Evolutionary conservation across 2,888 invertebrate species (phyloP).

Genomic region (Homarus gammarus): DNA sequence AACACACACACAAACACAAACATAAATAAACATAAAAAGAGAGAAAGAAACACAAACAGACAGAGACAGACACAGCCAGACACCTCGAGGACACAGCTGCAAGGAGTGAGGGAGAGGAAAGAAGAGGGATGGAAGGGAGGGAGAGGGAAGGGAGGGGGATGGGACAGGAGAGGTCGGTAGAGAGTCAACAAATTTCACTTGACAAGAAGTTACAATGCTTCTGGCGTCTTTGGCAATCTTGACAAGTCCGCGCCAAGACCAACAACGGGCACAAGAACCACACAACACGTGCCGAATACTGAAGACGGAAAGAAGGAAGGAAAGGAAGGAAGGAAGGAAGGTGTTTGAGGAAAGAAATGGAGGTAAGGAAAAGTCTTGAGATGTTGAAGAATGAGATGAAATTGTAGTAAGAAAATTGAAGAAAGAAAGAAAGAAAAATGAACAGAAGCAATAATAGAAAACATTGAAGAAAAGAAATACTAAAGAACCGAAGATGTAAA

Average conservation of each 20-base stretch:
- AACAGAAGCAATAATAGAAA: neutral
- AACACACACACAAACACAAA: too few relatives aligned
- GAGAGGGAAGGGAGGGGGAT: neutral
- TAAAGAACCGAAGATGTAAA: too few relatives aligned
- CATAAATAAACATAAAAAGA: too few relatives aligned
- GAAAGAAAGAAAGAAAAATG: neutral
- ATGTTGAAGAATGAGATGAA: too few relatives aligned
- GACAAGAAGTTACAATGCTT: constrained; percentile 19
- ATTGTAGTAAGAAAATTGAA: too few relatives aligned
- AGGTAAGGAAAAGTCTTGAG: too few relatives aligned
- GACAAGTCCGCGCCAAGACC: constrained; percentile 25
- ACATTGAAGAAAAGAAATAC: too few relatives aligned
- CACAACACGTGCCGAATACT: constrained; percentile 16
- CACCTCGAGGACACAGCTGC: too few relatives aligned
- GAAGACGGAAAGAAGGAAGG: neutral
- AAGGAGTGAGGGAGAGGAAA: neutral
- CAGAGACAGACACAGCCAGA: too few relatives aligned
- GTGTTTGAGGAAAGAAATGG: neutral
- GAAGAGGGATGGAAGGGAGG: neutral
- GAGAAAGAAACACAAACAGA: too few relatives aligned
- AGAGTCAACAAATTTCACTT: constrained; percentile 26
- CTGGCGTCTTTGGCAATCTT: constrained; percentile 18
- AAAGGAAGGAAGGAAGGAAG: neutral
- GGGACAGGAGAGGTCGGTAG: neutral
- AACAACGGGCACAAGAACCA: constrained; percentile 29